These are phyloP conservation scores for Calycopis cecrops DNA, from an alignment of 1,140 invertebrate genomes.

Conservation along the genomic window DNA sequence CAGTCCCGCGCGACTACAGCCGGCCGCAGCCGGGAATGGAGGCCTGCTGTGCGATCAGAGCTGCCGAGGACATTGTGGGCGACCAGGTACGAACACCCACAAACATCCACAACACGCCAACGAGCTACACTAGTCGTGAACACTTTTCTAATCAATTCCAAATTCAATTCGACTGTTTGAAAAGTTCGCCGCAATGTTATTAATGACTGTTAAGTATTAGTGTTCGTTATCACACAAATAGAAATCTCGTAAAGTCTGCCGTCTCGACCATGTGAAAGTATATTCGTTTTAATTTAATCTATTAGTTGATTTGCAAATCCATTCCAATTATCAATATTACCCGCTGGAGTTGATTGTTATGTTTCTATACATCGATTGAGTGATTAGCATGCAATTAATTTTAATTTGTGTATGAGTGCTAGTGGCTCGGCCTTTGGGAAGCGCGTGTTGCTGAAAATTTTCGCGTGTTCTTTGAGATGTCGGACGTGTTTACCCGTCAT, in stretches of 20 bases:
- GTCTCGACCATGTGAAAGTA: constrained; percentile 1
- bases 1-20: constrained; percentile 29
- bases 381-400: background rate
- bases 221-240: no score
- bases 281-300: constrained; percentile 1
- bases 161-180: no score
- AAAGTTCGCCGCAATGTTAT: no score
- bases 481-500: no score
- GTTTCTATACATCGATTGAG: background rate
- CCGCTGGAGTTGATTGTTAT: background rate
- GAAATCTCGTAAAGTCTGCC: no score
- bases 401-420: background rate
- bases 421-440: background rate
- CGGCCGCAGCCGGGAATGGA: constrained; percentile 60
- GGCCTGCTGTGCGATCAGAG: constrained; percentile 57
- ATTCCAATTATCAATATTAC: background rate
- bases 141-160: no score
- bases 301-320: constrained; percentile 7
- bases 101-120: no score
- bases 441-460: constrained; percentile 11
- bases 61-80: constrained; percentile 62
- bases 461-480: background rate
- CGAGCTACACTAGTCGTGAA: no score
- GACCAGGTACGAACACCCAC: constrained; percentile 52
- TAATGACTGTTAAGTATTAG: no score